phyloP scores from a whole-genome alignment of 2,888 invertebrate species.

The Dicyrtoma fusca region DNA sequence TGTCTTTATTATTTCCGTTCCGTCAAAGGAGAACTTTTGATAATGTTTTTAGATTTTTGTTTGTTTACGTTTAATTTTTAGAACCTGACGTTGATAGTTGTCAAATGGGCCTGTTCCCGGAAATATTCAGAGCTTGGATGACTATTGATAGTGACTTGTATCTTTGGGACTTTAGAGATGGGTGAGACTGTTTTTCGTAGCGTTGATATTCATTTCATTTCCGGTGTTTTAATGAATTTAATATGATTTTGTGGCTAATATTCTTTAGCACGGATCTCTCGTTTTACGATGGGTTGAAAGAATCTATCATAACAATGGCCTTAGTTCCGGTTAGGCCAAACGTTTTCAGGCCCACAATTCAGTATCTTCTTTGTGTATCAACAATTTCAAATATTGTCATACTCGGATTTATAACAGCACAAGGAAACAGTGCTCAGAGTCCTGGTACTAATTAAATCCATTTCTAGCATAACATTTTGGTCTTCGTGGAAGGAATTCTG shows the following conservation, averaged over 20 bases:
- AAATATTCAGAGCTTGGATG: constrained; percentile 94
- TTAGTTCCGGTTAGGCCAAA: constrained; percentile 81
- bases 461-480: not conserved
- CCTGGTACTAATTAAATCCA: constrained; percentile 4
- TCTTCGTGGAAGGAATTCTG: not conserved
- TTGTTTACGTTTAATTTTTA: constrained; percentile 6
- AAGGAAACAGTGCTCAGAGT: constrained; percentile 15
- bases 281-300: constrained; percentile 92
- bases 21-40: too few relatives aligned
- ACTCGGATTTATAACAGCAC: constrained; percentile 69
- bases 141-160: constrained; percentile 98
- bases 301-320: constrained; percentile 91
- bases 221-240: not conserved
- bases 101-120: constrained; percentile 91
- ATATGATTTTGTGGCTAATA: constrained; percentile 56
- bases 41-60: not conserved
- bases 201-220: constrained; percentile 8
- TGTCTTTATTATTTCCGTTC: too few relatives aligned
- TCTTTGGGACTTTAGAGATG: constrained; percentile 96
- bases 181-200: constrained; percentile 61
- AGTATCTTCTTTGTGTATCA: constrained; percentile 85
- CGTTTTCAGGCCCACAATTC: constrained; percentile 87
- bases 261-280: constrained; percentile 90
- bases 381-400: constrained; percentile 94
- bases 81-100: constrained; percentile 43